Percentiles rank a stretch among this genome's conserved stretches.
phyloP scores from a whole-genome alignment of 2,113 vertebrate species.

The Percopsis transmontana region DNA sequence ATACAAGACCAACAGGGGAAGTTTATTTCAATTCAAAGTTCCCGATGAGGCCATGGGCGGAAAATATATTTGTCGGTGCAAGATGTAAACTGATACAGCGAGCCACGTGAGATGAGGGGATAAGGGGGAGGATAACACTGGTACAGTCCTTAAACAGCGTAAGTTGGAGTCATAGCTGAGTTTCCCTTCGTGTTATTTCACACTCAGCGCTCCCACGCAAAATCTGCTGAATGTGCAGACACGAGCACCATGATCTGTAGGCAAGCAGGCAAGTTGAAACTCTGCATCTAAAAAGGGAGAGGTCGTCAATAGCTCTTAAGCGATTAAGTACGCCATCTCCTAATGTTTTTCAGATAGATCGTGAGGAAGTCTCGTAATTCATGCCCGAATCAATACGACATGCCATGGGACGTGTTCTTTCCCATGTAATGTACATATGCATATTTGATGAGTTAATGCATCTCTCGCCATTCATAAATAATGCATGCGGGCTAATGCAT shows the following conservation, averaged over 20 bases:
- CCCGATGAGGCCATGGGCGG: conserved; percentile 31
- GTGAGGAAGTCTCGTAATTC: conserved; percentile 58
- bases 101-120: conserved; percentile 47
- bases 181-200: conserved; percentile 56
- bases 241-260: conserved; percentile 34
- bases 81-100: conserved; percentile 50
- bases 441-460: conserved; percentile 78
- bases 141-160: conserved; percentile 37
- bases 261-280: conserved; percentile 46
- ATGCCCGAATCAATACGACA: conserved; percentile 74
- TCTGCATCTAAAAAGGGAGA: conserved; percentile 22
- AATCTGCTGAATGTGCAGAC: conserved; percentile 62
- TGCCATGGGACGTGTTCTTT: conserved; percentile 68
- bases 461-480: conserved; percentile 69
- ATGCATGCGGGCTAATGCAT: conserved; percentile 70
- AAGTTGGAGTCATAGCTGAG: conserved; percentile 43
- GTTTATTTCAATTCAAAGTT: conserved; percentile 13
- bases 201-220: conserved; percentile 48
- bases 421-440: conserved; percentile 74
- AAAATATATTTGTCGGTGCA: conserved; percentile 53
- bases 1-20: conserved; percentile 16
- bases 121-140: conserved; percentile 34
- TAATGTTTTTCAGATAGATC: conserved; percentile 61
- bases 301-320: conserved; percentile 60
- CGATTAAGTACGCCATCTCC: conserved; percentile 48